phyloP scores from a whole-genome alignment of 2,888 invertebrate species.

The Octonoba sinensis region DNA sequence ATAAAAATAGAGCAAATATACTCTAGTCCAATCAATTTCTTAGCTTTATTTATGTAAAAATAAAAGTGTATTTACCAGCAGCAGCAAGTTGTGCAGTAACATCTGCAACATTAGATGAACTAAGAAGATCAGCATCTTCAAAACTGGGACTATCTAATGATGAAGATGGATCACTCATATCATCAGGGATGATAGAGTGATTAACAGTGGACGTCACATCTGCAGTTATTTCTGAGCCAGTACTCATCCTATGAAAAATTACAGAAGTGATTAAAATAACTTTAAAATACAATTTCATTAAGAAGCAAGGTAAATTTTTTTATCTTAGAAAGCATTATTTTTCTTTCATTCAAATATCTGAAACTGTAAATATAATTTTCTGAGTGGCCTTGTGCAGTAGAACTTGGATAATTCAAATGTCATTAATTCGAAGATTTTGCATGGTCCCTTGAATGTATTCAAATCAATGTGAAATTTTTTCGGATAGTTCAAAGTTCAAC shows the following conservation, averaged over 20 bases:
- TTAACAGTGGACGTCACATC: conserved; percentile 65
- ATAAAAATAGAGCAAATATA: no score
- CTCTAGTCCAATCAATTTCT: no score
- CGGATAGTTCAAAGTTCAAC: no score
- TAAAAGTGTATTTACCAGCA: conserved; percentile 79
- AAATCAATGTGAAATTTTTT: no score
- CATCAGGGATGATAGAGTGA: conserved; percentile 67
- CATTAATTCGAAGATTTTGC: no score
- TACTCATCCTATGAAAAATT: conserved; percentile 52
- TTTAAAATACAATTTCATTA: not conserved
- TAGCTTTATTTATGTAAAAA: not conserved
- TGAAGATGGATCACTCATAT: conserved; percentile 71
- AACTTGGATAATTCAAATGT: no score
- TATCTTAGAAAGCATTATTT: no score
- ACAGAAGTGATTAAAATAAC: not conserved
- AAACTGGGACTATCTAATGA: conserved; percentile 71
- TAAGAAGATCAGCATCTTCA: conserved; percentile 86
- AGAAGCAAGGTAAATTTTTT: not conserved
- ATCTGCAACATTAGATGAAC: conserved; percentile 84
- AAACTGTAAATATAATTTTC: no score
- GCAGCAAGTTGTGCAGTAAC: conserved; percentile 96
- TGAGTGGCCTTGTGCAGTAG: no score
- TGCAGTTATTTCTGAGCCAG: conserved; percentile 41
- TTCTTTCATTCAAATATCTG: no score
- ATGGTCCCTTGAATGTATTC: no score